Evolutionary conservation across 2,797 vertebrate genomes (phyloP), one percentile per base, ranked within the genome.

Genomic region (Natrix natrix): DNA sequence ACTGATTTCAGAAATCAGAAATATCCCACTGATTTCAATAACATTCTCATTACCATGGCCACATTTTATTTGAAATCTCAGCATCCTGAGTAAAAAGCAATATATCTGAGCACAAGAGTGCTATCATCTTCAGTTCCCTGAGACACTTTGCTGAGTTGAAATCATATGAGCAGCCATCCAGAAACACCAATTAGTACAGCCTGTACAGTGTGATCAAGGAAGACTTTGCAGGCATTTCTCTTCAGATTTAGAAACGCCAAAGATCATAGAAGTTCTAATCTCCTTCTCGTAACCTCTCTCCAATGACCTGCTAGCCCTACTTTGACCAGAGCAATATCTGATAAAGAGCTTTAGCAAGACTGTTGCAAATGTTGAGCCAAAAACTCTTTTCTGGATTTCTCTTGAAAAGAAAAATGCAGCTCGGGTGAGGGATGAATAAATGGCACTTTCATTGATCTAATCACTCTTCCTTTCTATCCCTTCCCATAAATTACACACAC

Each of bases 231-330:
- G 95, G 91, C 66, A 0, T 94, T 93, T 94, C 89, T 91, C 92
- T 93, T 94, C 93, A 96, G 95, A 95, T 87, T 94, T 22, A 63
- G 93, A 88, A 93, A 94, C 59, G 88, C 89, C 90, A 91, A 95
- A 95, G 88, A 93, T 88, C 91, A 87, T 91, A 95, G 87, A 0
- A 0, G 54, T 69, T 93, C 54, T 52, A 8, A 74, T 87, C 52
- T 69, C 83, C 54, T 66, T 93, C 32, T 83, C 16, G 87, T 83
- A 28, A 28, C 92, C 54, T 83, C 60, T 57, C 14, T 26, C 26
- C 78, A 43, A 37, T 63, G 89, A 90, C 55, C 92, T 66, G 78
- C 14, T 90, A 59, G 48, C 22, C 54, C 13, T 28, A 74, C 32
- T 8, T 63, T 55, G 4, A 63, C 11, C 66, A 54, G 48, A 87